Conservation (phyloP, 2,888 invertebrate genomes). For the Caenorhabditis wallacei region DNA sequence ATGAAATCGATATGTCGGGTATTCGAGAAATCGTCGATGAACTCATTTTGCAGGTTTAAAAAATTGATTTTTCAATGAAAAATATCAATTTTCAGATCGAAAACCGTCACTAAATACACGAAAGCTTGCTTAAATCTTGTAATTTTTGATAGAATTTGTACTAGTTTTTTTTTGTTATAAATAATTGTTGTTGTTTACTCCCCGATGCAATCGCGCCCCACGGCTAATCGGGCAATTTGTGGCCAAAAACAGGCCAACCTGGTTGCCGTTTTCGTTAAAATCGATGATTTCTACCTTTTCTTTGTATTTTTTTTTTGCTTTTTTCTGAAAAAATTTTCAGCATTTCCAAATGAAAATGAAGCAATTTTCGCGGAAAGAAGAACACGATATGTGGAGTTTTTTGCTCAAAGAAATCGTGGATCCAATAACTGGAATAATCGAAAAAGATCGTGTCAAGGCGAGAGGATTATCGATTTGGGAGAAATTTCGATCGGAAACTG, state of each 20-base stretch:
- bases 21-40: neutral
- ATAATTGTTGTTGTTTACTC: neutral
- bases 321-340: neutral
- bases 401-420: conserved; percentile 15
- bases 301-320: neutral
- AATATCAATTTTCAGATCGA: conserved; percentile 10
- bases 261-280: neutral
- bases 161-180: neutral
- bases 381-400: conserved; percentile 16
- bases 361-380: conserved; percentile 18
- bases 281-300: neutral
- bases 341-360: neutral
- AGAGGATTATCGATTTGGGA: conserved; percentile 30
- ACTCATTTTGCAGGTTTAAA: neutral
- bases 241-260: neutral
- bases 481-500: conserved; percentile 1
- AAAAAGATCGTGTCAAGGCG: conserved; percentile 4
- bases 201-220: conserved; percentile 3
- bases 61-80: neutral
- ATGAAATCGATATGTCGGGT: neutral
- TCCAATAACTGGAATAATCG: conserved; percentile 12
- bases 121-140: too few relatives aligned
- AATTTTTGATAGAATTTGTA: too few relatives aligned
- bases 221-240: neutral
- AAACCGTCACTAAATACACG: too few relatives aligned